Evolutionary conservation across 2,888 invertebrate species (phyloP), one percentile per base, ranked within the genome.

Genomic region (Microplitis deprimator): DNA sequence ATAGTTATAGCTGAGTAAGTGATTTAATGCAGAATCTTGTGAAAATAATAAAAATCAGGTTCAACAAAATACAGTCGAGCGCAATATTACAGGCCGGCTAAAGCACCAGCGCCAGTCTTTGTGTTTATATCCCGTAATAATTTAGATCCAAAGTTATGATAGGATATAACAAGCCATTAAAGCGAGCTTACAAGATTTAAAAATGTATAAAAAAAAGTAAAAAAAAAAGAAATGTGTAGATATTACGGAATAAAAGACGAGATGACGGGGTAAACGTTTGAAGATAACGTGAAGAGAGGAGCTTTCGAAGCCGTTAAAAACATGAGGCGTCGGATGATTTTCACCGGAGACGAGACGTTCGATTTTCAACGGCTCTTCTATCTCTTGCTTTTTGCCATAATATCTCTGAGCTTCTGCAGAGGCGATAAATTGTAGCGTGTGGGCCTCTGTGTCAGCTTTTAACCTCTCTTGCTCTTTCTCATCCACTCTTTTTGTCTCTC

Each of bases 381-480:
- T 65, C 20, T 65, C 65, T 6, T 29, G 65, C 29, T 65, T 38
- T 65, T 65, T 65, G 65, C 29, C 38, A 29, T 65, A 65, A 65
- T 65, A 65, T 65, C 65, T 65, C 38, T 65, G 29, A 65, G 65
- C 65, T 65, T 65, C 65, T 29, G 29, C 50, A 50, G 38, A 29
- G 38, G 65, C 20, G 38, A 65, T 65, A 65, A 65, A 65, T 29
- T 65, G 20, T 65, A 65, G 10, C 65, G 38, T 65, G 38, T 65
- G 65, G 65, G 65, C 50, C 50, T 65, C 65, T 65, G 38, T 65
- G 65, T 65, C 65, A 65, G 29, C 38, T 65, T 65, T 65, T 65
- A 65, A 65, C 65, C 29, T 65, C 20, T 38, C 38, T 29, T 38
- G 10, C 29, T 29, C 38, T 8, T 13, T 13, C 50, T 50, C 50